Evolutionary conservation across 2,797 vertebrate genomes (phyloP), one percentile per base, ranked within the genome.

Genomic region (Rhyacichthys aspro): DNA sequence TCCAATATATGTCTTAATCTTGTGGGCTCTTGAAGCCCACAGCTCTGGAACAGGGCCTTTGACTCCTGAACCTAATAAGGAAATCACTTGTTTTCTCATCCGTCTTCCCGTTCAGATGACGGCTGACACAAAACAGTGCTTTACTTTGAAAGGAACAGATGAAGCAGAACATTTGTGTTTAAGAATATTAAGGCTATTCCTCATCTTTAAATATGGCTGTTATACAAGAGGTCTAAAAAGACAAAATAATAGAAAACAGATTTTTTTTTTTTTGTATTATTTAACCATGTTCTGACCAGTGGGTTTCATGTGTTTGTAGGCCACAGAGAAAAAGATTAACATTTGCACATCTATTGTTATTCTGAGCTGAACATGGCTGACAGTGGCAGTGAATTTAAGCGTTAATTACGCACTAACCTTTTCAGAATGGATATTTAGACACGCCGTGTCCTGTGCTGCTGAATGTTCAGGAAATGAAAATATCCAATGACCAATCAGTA

Each of bases 1-100:
- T 98, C 95, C 97, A 99, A 99, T 99, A 99, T 99, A 96, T 98
- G 96, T 98, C 97, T 99, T 99, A 98, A 98, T 98, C 96, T 98
- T 95, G 94, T 92, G 89, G 94, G 94, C 94, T 95, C 95, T 96
- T 95, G 94, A 95, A 96, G 94, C 95, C 92, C 94, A 93, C 93
- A 91, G 94, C 93, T 94, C 93, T 91, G 93, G 93, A 93, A 92
- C 90, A 91, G 93, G 94, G 93, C 94, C 95, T 96, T 97, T 98
- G 96, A 97, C 96, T 96, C 92, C 92, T 93, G 91, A 93, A 95
- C 96, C 94, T 96, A 95, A 98, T 98, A 98, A 97, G 95, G 94
- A 97, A 97, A 98, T 96, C 95, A 94, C 94, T 96, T 98, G 96
- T 96, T 97, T 98, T 98, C 94, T 92, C 94, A 94, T 95, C 93